These are phyloP conservation scores for Sinodicranocentrus sp. DNA, from an alignment of 2,888 invertebrate species.

Conservation along the genomic window DNA sequence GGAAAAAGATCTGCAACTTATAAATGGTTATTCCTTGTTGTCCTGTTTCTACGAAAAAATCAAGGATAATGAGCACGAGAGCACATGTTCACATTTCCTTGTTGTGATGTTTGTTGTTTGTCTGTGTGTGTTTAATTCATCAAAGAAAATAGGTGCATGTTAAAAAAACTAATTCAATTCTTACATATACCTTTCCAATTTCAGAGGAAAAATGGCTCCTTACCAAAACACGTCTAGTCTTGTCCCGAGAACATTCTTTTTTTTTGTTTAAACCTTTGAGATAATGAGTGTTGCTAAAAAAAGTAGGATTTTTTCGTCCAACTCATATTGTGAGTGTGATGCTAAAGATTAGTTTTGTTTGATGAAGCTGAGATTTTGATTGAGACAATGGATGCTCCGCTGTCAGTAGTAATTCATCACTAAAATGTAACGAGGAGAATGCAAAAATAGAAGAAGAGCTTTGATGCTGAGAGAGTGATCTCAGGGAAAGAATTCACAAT, in stretches of 20 bases:
- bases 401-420: too few relatives aligned
- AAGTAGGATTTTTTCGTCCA: too few relatives aligned
- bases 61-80: constrained; percentile 66
- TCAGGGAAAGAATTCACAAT: neutral
- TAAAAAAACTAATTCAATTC: constrained; percentile 26
- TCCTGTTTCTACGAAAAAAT: constrained; percentile 55
- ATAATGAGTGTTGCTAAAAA: too few relatives aligned
- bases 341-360: too few relatives aligned
- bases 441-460: constrained; percentile 1
- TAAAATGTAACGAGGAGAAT: neutral
- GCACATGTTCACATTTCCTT: constrained; percentile 60
- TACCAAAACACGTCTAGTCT: too few relatives aligned
- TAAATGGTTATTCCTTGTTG: constrained; percentile 24
- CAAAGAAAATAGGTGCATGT: constrained; percentile 30
- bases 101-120: constrained; percentile 31
- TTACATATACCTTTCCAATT: constrained; percentile 11
- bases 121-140: constrained; percentile 8
- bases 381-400: too few relatives aligned
- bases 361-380: too few relatives aligned
- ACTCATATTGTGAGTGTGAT: too few relatives aligned
- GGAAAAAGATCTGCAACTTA: neutral
- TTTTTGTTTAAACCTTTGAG: too few relatives aligned
- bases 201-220: neutral
- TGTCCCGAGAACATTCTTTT: too few relatives aligned
- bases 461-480: neutral